Evolutionary conservation across 2,888 invertebrate genomes (phyloP).

Genomic region (Leptogaster cylindrica): DNA sequence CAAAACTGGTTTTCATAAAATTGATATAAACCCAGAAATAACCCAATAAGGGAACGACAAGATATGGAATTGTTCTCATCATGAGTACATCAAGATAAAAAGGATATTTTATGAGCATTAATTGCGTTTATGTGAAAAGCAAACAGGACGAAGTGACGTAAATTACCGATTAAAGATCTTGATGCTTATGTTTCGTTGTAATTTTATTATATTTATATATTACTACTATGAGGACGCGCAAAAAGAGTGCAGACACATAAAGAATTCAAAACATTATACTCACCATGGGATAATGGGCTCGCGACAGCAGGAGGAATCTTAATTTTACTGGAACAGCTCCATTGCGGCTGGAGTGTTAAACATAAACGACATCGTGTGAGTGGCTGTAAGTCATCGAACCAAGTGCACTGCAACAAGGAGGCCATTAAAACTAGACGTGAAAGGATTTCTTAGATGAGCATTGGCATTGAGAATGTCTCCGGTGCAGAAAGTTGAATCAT

Average conservation of each 20-base stretch:
- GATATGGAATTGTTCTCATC: constrained; percentile 38
- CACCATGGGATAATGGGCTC: not conserved
- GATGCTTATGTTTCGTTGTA: no score
- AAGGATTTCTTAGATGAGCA: constrained; percentile 25
- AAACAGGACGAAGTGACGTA: no score
- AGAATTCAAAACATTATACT: constrained; percentile 14
- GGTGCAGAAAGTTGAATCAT: constrained; percentile 14
- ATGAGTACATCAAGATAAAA: constrained; percentile 44
- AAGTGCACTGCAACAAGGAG: constrained; percentile 36
- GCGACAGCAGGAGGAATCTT: constrained; percentile 2
- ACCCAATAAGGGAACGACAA: constrained; percentile 32
- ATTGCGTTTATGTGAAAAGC: constrained; percentile 45
- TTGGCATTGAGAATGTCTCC: constrained; percentile 26
- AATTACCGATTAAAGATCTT: no score
- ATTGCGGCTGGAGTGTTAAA: not conserved
- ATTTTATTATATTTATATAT: no score
- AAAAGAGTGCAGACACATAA: not conserved
- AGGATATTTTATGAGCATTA: constrained; percentile 44
- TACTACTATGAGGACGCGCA: no score
- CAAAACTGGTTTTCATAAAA: constrained; percentile 43
- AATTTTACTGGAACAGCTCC: constrained; percentile 22
- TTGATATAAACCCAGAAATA: constrained; percentile 44
- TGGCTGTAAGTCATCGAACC: constrained; percentile 34
- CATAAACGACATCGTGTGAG: constrained; percentile 38
- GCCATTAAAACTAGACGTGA: constrained; percentile 41